A percentile compares a stretch with the other conserved stretches of the same genome.
Evolutionary conservation across 2,797 vertebrate species (phyloP).

Genomic region (Poeciliopsis paucimaculata): DNA sequence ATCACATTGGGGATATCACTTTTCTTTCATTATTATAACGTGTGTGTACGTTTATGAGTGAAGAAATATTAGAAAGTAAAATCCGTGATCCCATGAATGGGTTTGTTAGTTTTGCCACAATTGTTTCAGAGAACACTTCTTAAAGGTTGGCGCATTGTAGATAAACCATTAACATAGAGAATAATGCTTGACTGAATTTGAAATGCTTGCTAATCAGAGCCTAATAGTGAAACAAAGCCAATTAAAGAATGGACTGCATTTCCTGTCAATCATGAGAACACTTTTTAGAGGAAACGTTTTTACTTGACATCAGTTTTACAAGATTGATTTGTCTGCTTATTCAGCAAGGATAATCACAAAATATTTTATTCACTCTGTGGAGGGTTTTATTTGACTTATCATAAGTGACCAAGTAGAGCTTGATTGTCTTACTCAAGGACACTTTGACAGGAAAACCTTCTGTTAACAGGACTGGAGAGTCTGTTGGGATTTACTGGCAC

Average conservation of each 20-base stretch:
- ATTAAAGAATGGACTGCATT: constrained; percentile 20
- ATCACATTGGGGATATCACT: background rate
- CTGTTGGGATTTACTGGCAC: constrained; percentile 69
- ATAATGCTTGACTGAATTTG: background rate
- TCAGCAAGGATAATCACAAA: constrained; percentile 20
- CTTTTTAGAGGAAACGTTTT: constrained; percentile 2
- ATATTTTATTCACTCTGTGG: constrained; percentile 48
- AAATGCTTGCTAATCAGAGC: constrained; percentile 11
- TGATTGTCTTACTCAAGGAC: constrained; percentile 72
- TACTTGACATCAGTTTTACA: constrained; percentile 9
- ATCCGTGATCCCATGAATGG: background rate
- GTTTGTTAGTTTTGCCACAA: background rate
- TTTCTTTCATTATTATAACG: background rate
- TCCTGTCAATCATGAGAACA: constrained; percentile 2
- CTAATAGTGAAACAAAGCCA: constrained; percentile 1
- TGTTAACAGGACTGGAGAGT: constrained; percentile 62
- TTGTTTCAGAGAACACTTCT: background rate
- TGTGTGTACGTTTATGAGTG: background rate
- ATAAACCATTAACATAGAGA: background rate
- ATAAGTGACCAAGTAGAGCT: constrained; percentile 56
- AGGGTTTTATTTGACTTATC: constrained; percentile 46
- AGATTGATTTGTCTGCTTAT: constrained; percentile 2
- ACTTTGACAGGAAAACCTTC: constrained; percentile 70
- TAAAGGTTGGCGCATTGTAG: background rate
- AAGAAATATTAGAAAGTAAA: constrained; percentile 1